Conservation (phyloP, 2,113 vertebrate genomes). For the Lasiurus cinereus region DNA sequence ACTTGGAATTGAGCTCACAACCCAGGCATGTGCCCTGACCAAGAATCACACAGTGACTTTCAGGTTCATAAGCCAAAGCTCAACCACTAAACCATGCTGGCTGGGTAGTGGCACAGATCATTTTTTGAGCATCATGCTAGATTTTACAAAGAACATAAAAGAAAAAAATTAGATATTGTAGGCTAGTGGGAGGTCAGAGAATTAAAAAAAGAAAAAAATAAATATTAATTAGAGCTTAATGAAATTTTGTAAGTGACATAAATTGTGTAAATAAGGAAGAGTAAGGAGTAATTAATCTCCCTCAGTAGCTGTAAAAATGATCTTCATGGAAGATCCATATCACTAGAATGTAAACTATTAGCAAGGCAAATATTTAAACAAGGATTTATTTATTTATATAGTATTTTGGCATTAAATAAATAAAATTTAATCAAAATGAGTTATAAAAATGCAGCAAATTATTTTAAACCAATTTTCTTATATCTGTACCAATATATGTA, state of each 20-base stretch:
- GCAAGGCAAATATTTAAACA: neutral
- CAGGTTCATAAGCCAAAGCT: no score
- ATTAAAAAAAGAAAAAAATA: neutral
- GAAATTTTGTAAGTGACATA: neutral
- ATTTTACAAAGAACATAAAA: neutral
- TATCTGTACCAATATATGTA: neutral
- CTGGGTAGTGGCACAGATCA: neutral
- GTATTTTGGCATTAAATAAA: neutral
- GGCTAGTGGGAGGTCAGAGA: neutral
- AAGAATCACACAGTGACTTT: no score
- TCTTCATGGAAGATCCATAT: neutral
- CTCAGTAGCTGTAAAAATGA: neutral
- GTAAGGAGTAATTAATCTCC: neutral
- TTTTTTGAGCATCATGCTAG: neutral
- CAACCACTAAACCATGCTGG: no score
- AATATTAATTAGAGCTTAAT: neutral
- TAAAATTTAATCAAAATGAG: neutral
- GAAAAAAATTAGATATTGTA: neutral
- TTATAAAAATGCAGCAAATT: neutral
- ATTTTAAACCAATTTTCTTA: neutral
- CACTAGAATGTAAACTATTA: neutral
- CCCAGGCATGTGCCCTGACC: no score
- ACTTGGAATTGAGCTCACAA: no score
- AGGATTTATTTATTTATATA: neutral
- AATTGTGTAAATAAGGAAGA: neutral